Evolutionary conservation across 2,888 invertebrate species (phyloP).

Genomic region (Nemotelus nigrinus): DNA sequence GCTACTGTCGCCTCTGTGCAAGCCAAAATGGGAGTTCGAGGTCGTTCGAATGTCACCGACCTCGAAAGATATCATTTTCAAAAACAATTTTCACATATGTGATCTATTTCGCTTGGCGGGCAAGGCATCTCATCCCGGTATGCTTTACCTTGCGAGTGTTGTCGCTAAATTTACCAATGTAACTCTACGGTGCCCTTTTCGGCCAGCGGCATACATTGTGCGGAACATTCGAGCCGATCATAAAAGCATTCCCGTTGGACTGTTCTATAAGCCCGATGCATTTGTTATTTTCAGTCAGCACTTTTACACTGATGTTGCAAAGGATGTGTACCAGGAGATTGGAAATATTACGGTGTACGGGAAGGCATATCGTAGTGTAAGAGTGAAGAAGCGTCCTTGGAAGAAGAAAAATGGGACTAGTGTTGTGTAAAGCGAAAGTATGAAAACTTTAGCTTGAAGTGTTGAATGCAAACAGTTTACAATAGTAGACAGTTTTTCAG

Average conservation of each 20-base stretch:
- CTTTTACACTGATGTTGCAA: neutral
- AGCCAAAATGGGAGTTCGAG: conserved; percentile 1
- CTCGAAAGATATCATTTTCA: neutral
- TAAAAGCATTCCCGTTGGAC: neutral
- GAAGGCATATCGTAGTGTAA: neutral
- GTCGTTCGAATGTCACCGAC: neutral
- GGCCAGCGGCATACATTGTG: neutral
- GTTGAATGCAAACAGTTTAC: too few species aligned
- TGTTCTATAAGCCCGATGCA: neutral
- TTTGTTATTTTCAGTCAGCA: neutral
- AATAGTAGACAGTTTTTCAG: too few species aligned
- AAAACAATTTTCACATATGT: neutral
- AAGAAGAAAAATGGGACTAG: too few species aligned
- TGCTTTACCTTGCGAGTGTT: neutral
- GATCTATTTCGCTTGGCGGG: neutral
- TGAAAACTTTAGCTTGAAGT: too few species aligned
- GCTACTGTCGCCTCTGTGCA: neutral
- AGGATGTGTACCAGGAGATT: neutral
- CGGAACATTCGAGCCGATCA: neutral
- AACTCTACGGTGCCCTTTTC: neutral
- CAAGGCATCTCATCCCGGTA: neutral
- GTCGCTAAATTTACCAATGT: neutral
- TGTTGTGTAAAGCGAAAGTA: too few species aligned
- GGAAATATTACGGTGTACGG: neutral
- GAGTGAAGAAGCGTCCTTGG: too few species aligned